These are phyloP conservation scores for Ariolimax columbianus DNA, from an alignment of 2,888 invertebrate species.

Conservation along the genomic window DNA sequence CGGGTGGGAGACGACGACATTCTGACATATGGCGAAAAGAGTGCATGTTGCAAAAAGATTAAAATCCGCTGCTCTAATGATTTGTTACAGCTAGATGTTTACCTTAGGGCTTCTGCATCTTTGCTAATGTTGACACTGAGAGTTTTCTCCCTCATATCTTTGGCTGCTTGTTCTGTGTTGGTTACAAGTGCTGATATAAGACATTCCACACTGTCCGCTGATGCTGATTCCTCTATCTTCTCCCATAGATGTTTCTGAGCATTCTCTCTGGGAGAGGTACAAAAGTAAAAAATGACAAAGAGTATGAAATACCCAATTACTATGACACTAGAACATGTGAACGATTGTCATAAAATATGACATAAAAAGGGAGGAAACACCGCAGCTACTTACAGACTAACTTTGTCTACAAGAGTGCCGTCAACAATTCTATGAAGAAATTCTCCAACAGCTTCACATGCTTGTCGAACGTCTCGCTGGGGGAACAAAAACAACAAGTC, in stretches of 20 bases:
- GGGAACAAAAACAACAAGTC: background rate
- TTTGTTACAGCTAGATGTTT: constrained; percentile 4
- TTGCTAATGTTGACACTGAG: constrained; percentile 65
- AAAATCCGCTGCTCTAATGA: no score
- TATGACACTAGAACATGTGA: no score
- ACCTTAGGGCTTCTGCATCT: constrained; percentile 73
- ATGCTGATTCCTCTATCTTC: background rate
- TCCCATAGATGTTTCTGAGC: constrained; percentile 13
- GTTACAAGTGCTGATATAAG: constrained; percentile 17
- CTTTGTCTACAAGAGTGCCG: constrained; percentile 63
- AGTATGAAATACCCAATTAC: no score
- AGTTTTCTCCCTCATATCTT: constrained; percentile 63
- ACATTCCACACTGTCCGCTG: background rate
- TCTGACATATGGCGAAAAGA: no score
- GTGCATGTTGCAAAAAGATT: no score
- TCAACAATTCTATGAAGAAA: constrained; percentile 65
- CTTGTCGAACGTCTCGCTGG: constrained; percentile 66
- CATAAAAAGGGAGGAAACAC: no score
- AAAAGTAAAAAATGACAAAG: no score
- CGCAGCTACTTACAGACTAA: constrained; percentile 61
- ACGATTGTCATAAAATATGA: no score
- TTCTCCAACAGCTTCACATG: constrained; percentile 62
- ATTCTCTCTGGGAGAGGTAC: constrained; percentile 9
- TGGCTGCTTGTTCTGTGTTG: constrained; percentile 57
- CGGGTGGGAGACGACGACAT: no score